Conservation (phyloP, 2,888 invertebrate genomes). For the Pollenia labialis region DNA sequence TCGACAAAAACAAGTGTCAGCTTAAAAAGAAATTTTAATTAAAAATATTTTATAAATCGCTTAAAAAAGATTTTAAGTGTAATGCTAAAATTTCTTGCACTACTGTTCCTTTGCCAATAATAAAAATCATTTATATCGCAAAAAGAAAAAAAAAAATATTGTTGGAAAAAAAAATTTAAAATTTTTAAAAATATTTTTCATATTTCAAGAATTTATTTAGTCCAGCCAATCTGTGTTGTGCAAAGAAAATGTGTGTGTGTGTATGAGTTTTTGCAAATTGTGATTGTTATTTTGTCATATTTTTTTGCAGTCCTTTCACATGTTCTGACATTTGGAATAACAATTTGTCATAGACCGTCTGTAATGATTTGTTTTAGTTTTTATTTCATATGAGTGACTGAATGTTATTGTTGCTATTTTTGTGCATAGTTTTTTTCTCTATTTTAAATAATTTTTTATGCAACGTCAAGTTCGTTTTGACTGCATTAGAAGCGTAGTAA, state of each 20-base stretch:
- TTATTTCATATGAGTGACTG: conserved; percentile 29
- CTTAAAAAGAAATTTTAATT: conserved; percentile 7
- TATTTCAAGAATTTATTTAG: conserved; percentile 48
- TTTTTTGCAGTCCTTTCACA: conserved; percentile 19
- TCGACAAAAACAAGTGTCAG: neutral
- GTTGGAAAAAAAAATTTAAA: neutral
- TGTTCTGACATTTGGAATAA: conserved; percentile 61
- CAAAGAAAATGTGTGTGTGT: neutral
- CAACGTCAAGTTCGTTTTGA: conserved; percentile 57
- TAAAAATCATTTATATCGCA: conserved; percentile 5
- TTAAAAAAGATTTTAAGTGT: neutral
- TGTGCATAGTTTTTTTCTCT: neutral
- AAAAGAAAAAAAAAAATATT: neutral
- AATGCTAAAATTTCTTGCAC: conserved; percentile 14
- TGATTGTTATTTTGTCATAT: conserved; percentile 54
- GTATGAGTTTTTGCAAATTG: conserved; percentile 12
- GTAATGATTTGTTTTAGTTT: conserved; percentile 61
- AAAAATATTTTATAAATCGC: neutral
- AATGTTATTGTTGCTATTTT: conserved; percentile 14
- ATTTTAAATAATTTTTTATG: conserved; percentile 29
- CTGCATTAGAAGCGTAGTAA: conserved; percentile 39
- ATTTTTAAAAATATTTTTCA: conserved; percentile 21
- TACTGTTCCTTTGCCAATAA: conserved; percentile 24
- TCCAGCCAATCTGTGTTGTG: conserved; percentile 40
- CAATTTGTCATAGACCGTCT: conserved; percentile 63